Conservation (phyloP, 2,888 invertebrate genomes). For the Scaptodrosophila latifasciaeformis region DNA sequence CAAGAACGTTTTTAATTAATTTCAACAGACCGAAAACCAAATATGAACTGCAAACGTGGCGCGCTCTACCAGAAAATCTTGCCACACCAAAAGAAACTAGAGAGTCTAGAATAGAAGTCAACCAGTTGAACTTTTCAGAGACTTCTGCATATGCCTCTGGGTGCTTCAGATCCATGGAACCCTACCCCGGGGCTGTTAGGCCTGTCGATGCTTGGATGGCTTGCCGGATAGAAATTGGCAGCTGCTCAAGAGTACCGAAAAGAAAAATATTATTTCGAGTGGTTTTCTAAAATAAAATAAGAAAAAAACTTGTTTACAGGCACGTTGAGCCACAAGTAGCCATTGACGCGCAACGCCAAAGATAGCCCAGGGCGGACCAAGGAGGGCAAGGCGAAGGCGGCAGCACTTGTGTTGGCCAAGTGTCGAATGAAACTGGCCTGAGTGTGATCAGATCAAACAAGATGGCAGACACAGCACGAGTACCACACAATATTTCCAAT, state of each 20-base stretch:
- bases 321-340: slow-evolving; percentile 32
- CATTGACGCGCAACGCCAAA: slow-evolving; percentile 40
- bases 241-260: slow-evolving; percentile 50
- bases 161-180: no score
- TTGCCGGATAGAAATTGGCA: slow-evolving; percentile 46
- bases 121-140: slow-evolving; percentile 9
- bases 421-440: no score
- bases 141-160: no score
- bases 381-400: background rate
- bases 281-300: slow-evolving; percentile 27
- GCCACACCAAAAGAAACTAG: no score
- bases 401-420: slow-evolving; percentile 2
- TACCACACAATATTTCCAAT: slow-evolving; percentile 35
- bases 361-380: no score
- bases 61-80: slow-evolving; percentile 55
- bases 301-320: slow-evolving; percentile 17
- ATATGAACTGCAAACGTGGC: slow-evolving; percentile 45
- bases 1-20: slow-evolving; percentile 71
- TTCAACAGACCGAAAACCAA: slow-evolving; percentile 71
- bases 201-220: background rate
- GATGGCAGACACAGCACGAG: slow-evolving; percentile 17
- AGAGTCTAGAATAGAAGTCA: no score
- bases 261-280: slow-evolving; percentile 50
- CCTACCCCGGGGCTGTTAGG: no score
- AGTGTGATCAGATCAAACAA: no score